phyloP scores from a whole-genome alignment of 2,888 invertebrate genomes.

The Seira ritae region DNA sequence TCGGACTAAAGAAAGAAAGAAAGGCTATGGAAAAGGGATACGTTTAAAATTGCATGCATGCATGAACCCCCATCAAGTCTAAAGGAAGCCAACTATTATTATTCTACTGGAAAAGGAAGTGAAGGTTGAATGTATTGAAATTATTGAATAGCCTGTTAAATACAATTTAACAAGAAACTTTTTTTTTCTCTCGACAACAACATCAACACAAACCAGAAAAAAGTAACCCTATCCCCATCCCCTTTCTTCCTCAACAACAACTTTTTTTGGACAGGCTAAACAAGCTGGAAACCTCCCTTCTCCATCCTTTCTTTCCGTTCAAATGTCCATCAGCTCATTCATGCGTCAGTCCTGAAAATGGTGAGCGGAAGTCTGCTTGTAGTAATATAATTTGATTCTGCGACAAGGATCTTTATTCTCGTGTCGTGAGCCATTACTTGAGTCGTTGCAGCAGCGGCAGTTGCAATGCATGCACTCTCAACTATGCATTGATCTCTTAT shows the following conservation, averaged over 20 bases:
- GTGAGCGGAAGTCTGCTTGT: conserved; percentile 59
- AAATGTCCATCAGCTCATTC: conserved; percentile 52
- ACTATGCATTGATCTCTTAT: conserved; percentile 14
- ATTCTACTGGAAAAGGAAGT: conserved; percentile 10
- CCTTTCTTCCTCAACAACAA: conserved; percentile 31
- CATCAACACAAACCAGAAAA: conserved; percentile 7
- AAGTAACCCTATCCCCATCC: conserved; percentile 33
- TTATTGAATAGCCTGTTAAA: conserved; percentile 55
- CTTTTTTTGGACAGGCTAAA: conserved; percentile 39
- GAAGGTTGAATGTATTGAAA: conserved; percentile 38
- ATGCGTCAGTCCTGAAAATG: conserved; percentile 56
- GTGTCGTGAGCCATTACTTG: conserved; percentile 28
- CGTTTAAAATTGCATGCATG: conserved; percentile 22
- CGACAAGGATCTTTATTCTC: conserved; percentile 61
- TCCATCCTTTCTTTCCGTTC: conserved; percentile 48
- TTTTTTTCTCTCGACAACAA: conserved; percentile 35
- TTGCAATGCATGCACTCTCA: conserved; percentile 9
- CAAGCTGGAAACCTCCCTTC: conserved; percentile 46
- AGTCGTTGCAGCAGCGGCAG: background rate
- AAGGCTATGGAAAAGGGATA: conserved; percentile 8
- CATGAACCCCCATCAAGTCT: conserved; percentile 17
- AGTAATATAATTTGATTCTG: conserved; percentile 61
- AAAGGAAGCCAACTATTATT: conserved; percentile 24
- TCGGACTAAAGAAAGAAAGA: background rate
- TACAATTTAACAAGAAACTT: conserved; percentile 44